These are phyloP conservation scores for Pipistrellus kuhlii DNA, from an alignment of 2,797 vertebrate genomes.

Conservation along the genomic window DNA sequence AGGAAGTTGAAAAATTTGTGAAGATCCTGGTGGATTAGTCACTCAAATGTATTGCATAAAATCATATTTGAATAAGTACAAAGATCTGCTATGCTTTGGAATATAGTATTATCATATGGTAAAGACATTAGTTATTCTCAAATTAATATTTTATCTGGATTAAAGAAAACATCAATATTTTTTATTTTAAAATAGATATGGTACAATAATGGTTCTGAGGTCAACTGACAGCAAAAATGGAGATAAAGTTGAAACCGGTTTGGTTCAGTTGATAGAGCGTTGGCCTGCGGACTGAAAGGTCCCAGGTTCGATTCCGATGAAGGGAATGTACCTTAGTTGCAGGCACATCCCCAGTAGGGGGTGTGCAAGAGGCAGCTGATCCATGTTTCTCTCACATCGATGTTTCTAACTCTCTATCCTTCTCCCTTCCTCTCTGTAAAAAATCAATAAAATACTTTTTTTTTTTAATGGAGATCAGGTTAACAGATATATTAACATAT, in stretches of 20 bases:
- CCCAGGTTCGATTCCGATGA: too few species aligned
- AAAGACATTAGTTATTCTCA: not conserved
- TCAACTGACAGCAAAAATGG: not conserved
- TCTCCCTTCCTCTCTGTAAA: too few species aligned
- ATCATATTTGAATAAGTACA: not conserved
- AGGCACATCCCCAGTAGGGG: too few species aligned
- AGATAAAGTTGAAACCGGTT: not conserved
- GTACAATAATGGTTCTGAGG: not conserved
- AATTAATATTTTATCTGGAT: not conserved
- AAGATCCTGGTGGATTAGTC: not conserved
- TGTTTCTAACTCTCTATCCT: too few species aligned
- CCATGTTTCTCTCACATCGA: too few species aligned
- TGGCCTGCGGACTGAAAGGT: too few species aligned
- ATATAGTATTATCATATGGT: not conserved
- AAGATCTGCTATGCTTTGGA: not conserved
- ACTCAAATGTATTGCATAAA: not conserved
- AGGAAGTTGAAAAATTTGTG: not conserved
- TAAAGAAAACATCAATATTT: not conserved
- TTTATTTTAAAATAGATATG: not conserved
- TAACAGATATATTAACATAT: not conserved
- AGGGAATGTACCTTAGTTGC: too few species aligned
- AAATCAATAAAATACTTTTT: too few species aligned
- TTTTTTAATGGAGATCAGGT: not conserved
- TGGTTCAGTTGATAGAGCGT: too few species aligned
- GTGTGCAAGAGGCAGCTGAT: too few species aligned